Base-by-base conservation (phyloP, 2,888 invertebrate genomes). In the Leptinotarsa tumamoca region DNA sequence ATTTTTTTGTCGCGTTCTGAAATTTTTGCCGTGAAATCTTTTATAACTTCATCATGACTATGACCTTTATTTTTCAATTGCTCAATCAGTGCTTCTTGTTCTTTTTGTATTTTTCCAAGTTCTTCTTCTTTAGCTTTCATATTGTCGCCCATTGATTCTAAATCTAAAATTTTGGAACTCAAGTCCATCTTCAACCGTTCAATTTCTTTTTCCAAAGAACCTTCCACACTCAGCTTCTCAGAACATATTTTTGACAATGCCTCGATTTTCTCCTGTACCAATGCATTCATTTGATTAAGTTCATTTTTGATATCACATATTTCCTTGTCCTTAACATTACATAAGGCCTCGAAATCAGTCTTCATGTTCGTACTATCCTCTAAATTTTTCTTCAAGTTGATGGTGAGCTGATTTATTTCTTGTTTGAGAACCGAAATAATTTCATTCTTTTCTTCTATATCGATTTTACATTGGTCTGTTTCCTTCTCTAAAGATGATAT, bases 81-180 rank as follows among this genome's bases (percentile, higher is more conserved):
- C 72, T 85, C 81, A 69, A 85, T 86, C 15, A 84, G 77, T 67
- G 86, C 82, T 68, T 87, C 87, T 43, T 87, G 84, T 10, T 86
- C 83, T 68, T 87, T 85, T 73, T 86, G 85, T 51, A 90, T 82
- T 50, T 80, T 80, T 68, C 84, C 69, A 23, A 84, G 73, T n/a
- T 54, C 52, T 7, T 63, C 23, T 72, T 78, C 78, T 74, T 77
- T 77, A 15, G 54, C 77, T 73, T 80, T 79, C 33, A 79, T 84
- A 89, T 90, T 83, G 79, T 90, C 90, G 84, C 88, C 88, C 74
- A 88, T 81, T 80, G 89, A 89, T 72, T 80, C 76, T n/a, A 90
- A 84, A 84, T 92, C 92, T 84, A 89, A 87, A 76, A 89, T 86
- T 89, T 90, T 91, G 76, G 90, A 89, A 85, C 91, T 92, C 23